A percentile compares a stretch with the other conserved stretches of the same genome.
phyloP scores from a whole-genome alignment of 2,113 vertebrate species.

The Neotoma lepida region DNA sequence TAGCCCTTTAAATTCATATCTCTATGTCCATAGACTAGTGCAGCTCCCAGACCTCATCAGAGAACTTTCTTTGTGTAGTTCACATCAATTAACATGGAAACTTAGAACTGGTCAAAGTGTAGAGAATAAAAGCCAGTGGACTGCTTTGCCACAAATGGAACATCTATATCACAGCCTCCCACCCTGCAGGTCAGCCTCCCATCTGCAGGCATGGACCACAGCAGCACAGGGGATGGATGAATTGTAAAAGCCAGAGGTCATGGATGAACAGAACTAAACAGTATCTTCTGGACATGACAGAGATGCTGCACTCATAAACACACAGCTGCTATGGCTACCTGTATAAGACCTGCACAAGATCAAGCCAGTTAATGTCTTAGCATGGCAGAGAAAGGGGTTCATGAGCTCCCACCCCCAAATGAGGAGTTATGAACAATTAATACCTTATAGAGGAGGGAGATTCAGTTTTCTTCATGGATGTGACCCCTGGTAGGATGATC shows the following conservation, averaged over 20 bases:
- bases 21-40: not conserved
- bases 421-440: not conserved
- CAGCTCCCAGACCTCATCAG: not conserved
- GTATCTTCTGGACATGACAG: not conserved
- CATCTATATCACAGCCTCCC: not conserved
- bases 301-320: not conserved
- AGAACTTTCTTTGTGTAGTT: not conserved
- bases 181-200: too few relatives aligned
- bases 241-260: not conserved
- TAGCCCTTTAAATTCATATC: not conserved
- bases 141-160: not conserved
- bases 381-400: not conserved
- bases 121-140: not conserved
- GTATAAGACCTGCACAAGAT: not conserved
- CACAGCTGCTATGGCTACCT: not conserved
- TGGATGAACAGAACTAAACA: not conserved
- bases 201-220: not conserved
- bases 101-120: not conserved
- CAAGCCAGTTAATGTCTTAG: not conserved
- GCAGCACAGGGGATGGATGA: not conserved
- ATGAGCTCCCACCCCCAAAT: not conserved
- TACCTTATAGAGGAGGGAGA: not conserved
- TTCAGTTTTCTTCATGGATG: not conserved
- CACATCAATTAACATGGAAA: not conserved
- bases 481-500: not conserved